phyloP scores from a whole-genome alignment of 2,888 invertebrate genomes.

The Drosophila meridionalis region DNA sequence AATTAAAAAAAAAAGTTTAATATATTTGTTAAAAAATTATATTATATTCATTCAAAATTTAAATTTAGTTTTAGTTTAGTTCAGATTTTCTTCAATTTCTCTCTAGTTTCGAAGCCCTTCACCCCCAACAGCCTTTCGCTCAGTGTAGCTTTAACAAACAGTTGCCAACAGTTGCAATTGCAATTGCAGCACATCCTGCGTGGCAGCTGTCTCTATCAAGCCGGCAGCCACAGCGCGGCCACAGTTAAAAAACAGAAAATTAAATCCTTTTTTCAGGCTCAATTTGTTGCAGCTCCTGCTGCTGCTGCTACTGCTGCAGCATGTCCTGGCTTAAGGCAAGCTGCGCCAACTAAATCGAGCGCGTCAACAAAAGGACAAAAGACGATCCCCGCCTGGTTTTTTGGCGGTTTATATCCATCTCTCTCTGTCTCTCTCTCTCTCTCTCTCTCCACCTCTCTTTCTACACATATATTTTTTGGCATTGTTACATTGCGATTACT shows the following conservation, averaged over 20 bases:
- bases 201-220: conserved; percentile 47
- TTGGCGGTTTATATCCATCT: conserved; percentile 47
- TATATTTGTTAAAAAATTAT: too few species aligned
- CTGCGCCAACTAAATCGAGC: conserved; percentile 70
- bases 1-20: too few species aligned
- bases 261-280: conserved; percentile 85
- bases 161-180: conserved; percentile 32
- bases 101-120: too few species aligned
- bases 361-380: conserved; percentile 49
- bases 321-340: conserved; percentile 64
- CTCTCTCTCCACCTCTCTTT: conserved; percentile 5
- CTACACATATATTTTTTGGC: conserved; percentile 41
- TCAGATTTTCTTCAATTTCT: background rate
- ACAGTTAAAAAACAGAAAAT: conserved; percentile 69
- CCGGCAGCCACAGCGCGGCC: conserved; percentile 43
- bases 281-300: conserved; percentile 76
- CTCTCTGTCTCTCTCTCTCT: conserved; percentile 6
- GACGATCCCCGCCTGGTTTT: conserved; percentile 22
- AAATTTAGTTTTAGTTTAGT: background rate
- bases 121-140: background rate
- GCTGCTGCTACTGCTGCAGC: conserved; percentile 6
- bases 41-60: background rate
- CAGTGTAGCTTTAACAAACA: conserved; percentile 15
- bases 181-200: conserved; percentile 32
- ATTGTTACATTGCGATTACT: conserved; percentile 80